Evolutionary conservation across 2,888 invertebrate genomes (phyloP).

Genomic region (Cephus pulcher): DNA sequence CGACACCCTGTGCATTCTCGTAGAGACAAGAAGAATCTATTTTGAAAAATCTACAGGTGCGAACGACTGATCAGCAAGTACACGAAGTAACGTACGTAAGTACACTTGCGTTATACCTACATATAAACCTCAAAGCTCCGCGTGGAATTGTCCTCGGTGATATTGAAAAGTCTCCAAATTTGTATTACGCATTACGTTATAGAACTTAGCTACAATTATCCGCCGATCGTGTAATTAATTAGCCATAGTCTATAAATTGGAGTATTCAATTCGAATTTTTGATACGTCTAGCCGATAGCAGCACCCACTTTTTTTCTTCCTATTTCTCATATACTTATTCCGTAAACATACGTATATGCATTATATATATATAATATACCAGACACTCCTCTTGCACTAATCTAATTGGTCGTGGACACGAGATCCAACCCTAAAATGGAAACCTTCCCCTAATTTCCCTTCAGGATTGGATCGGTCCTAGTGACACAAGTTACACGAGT

Average conservation of each 20-base stretch:
- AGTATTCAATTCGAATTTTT: constrained; percentile 9
- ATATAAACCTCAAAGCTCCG: background rate
- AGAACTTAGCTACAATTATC: background rate
- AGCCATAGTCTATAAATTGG: background rate
- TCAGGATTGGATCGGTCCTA: constrained; percentile 41
- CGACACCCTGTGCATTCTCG: background rate
- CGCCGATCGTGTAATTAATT: background rate
- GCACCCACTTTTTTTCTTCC: background rate
- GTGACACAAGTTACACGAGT: background rate
- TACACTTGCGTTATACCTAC: background rate
- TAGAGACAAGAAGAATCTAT: background rate
- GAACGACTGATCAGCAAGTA: background rate
- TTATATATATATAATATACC: background rate
- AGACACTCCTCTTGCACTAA: background rate
- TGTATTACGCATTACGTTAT: background rate
- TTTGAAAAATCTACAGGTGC: background rate
- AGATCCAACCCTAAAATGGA: constrained; percentile 48
- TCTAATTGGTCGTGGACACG: constrained; percentile 4
- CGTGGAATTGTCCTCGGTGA: background rate
- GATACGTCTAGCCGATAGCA: background rate
- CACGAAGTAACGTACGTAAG: background rate
- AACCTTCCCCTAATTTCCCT: constrained; percentile 64
- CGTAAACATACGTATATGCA: background rate
- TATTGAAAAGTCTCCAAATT: background rate
- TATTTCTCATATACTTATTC: background rate